phyloP scores from a whole-genome alignment of 1,140 invertebrate genomes.

The Zophobas morio region DNA sequence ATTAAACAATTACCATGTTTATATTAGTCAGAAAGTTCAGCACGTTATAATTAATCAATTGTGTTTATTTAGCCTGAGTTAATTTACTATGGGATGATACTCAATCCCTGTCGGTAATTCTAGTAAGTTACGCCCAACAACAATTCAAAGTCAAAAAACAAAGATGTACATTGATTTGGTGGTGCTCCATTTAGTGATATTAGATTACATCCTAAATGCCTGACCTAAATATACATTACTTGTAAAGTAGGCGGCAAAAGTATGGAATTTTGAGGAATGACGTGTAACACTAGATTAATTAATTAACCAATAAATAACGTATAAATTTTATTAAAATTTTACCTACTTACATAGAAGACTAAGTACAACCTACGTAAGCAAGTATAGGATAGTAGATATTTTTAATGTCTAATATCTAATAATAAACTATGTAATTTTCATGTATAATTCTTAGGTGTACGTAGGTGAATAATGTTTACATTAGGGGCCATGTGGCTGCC shows the following conservation, averaged over 20 bases:
- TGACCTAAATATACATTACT: neutral
- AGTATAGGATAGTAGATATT: conserved; percentile 53
- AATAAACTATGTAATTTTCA: conserved; percentile 62
- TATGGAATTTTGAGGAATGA: neutral
- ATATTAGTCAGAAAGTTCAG: too few relatives aligned
- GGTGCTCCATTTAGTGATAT: neutral
- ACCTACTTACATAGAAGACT: too few relatives aligned
- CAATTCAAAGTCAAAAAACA: conserved; percentile 43
- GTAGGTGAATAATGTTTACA: conserved; percentile 63
- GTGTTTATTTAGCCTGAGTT: conserved; percentile 27
- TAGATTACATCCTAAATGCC: conserved; percentile 37
- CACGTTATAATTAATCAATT: too few relatives aligned
- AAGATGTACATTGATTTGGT: conserved; percentile 43
- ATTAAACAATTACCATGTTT: too few relatives aligned
- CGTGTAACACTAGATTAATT: too few relatives aligned
- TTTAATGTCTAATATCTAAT: conserved; percentile 60
- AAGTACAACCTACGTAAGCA: too few relatives aligned
- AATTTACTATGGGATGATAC: conserved; percentile 31
- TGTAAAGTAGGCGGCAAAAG: too few relatives aligned
- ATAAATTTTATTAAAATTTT: too few relatives aligned
- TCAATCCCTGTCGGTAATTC: conserved; percentile 35
- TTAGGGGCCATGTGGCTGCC: conserved; percentile 64
- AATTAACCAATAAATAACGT: too few relatives aligned
- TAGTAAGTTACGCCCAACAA: conserved; percentile 43
- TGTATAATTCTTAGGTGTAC: conserved; percentile 65